A percentile compares a stretch with the other conserved stretches of the same genome.
Evolutionary conservation across 2,797 vertebrate genomes (phyloP).

Genomic region (Loris lydekkerianus): DNA sequence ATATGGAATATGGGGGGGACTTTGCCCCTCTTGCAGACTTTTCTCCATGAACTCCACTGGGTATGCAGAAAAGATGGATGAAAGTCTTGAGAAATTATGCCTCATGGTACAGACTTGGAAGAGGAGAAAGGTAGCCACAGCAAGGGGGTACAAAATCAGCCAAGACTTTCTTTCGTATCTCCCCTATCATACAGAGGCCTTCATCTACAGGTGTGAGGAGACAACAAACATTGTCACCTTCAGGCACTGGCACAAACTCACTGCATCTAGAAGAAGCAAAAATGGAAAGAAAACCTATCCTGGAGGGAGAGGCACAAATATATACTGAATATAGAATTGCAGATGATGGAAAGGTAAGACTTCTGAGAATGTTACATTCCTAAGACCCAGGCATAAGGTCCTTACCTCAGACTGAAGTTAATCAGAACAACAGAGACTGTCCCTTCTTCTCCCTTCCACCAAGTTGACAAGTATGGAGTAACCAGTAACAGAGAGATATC

Average conservation of each 20-base stretch:
- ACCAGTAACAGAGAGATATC: background rate
- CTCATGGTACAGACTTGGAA: background rate
- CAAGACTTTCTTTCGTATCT: background rate
- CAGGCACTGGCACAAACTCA: background rate
- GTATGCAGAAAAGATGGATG: background rate
- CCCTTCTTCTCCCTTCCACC: background rate
- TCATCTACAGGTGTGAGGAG: too few species aligned
- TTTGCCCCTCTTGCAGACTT: background rate
- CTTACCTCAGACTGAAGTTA: background rate
- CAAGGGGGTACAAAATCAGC: background rate
- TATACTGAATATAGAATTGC: background rate
- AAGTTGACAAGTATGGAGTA: background rate
- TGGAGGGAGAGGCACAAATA: background rate
- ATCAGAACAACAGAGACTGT: background rate
- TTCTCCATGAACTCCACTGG: background rate
- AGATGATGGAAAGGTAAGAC: background rate
- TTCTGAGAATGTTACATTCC: background rate
- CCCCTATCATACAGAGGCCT: background rate
- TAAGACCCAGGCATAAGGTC: background rate
- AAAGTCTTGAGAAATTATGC: background rate
- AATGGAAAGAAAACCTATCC: background rate
- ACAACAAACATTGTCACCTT: background rate
- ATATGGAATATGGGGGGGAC: fast-evolving
- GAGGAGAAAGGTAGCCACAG: background rate
- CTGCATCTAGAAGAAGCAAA: background rate